Percentiles rank a stretch among this genome's conserved stretches.
Conservation (phyloP, 2,113 vertebrate genomes). For the Dolichotis patagonum region DNA sequence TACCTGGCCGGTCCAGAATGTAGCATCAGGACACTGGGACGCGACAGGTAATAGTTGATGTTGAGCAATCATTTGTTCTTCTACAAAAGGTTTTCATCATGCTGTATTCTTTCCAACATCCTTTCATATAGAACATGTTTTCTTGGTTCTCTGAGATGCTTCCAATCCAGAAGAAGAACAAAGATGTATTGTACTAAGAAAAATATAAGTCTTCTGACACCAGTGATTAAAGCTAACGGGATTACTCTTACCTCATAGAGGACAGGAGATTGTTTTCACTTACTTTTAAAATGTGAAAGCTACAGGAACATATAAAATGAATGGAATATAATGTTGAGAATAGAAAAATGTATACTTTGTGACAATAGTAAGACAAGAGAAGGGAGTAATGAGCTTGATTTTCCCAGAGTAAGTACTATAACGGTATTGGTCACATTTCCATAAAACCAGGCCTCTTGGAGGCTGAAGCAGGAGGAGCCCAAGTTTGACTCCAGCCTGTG, state of each 20-base stretch:
- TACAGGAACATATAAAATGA: not conserved
- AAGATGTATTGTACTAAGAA: not conserved
- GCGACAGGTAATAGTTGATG: not conserved
- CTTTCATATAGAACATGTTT: not conserved
- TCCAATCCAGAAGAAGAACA: not conserved
- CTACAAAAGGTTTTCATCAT: not conserved
- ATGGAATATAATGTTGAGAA: not conserved
- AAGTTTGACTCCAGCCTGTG: too few species aligned
- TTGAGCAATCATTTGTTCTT: not conserved
- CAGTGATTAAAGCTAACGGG: not conserved
- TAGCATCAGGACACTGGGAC: not conserved
- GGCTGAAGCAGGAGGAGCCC: too few species aligned
- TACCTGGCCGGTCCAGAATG: not conserved
- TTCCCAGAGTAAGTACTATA: not conserved
- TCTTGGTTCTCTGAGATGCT: not conserved
- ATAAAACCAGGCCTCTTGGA: too few species aligned
- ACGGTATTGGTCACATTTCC: too few species aligned
- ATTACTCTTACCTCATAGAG: not conserved
- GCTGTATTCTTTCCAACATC: not conserved
- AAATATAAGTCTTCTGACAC: not conserved
- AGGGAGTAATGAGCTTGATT: not conserved
- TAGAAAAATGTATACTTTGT: too few species aligned
- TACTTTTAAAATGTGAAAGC: not conserved
- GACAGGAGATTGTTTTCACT: not conserved
- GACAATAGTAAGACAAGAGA: not conserved